phyloP scores from a whole-genome alignment of 2,113 vertebrate genomes.

The Heptranchias perlo region DNA sequence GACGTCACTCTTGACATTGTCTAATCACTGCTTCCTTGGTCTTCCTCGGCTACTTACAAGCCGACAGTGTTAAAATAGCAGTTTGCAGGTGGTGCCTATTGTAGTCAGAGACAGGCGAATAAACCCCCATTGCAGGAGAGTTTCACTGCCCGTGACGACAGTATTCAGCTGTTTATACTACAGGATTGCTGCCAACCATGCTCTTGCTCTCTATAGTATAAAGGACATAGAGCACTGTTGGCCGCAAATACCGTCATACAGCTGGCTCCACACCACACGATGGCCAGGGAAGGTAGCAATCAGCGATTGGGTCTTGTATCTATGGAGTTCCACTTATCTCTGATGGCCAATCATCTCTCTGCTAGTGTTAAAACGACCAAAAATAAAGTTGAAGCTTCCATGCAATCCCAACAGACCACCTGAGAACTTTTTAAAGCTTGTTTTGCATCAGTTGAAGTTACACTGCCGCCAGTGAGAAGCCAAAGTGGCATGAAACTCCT shows the following conservation, averaged over 20 bases:
- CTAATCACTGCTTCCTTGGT: not conserved
- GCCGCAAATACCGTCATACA: not conserved
- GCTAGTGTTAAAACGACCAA: too few relatives aligned
- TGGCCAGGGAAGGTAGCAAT: too few relatives aligned
- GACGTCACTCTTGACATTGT: not conserved
- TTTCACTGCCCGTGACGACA: not conserved
- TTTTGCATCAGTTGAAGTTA: too few relatives aligned
- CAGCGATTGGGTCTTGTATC: too few relatives aligned
- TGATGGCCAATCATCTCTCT: too few relatives aligned
- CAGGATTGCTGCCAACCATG: not conserved
- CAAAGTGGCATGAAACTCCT: too few relatives aligned
- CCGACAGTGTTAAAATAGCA: not conserved
- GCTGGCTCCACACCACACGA: too few relatives aligned
- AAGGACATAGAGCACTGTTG: not conserved
- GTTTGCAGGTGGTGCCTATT: not conserved
- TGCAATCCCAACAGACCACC: too few relatives aligned
- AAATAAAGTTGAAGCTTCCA: too few relatives aligned
- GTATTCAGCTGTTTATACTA: not conserved
- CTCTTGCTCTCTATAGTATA: not conserved
- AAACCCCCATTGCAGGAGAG: not conserved
- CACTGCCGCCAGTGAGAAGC: too few relatives aligned
- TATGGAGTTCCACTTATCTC: too few relatives aligned
- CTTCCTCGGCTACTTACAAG: not conserved
- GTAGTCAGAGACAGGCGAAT: not conserved
- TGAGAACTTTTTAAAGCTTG: too few relatives aligned